Evolutionary conservation across 2,888 invertebrate genomes (phyloP), one percentile per base, ranked within the genome.

Genomic region (Agrotis ipsilon): DNA sequence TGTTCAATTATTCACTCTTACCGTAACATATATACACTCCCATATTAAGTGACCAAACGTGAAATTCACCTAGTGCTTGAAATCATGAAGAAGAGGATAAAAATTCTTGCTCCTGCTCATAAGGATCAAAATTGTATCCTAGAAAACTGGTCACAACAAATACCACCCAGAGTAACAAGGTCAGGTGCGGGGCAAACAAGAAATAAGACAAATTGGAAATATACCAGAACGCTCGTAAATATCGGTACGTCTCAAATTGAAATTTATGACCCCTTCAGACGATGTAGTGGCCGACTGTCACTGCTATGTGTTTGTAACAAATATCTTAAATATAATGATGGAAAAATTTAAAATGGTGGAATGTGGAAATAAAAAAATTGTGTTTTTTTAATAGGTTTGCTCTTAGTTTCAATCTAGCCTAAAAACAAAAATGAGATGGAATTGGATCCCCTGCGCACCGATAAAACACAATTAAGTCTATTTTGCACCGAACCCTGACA

Each of bases 211-310:
- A 57, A 74, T 82, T 78, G 48, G 63, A 73, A 64, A 58, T 43
- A 68, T 52, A 72, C 68, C 46, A 67, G 63, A 16, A 39, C 21
- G 46, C 43, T 79, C 74, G 67, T 82, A 82, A 80, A 82, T 74
- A 65, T 77, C 62, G 39, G 24, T 27, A 21, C 24, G 62, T 67
- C 66, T 55, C 55, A 62, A 78, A 81, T 71, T 81, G 59, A 62
- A 49, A 81, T 78, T 78, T 78, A 78, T 61, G 65, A 60, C 18
- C 18, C 24, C 60, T 62, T 48, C 54, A 54, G 46, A 48, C 49
- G 27, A 14, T 43, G 45, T 63, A n/a, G 32, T 21, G n/a, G 65
- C 39, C n/a, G 18, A 14, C 48, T 76, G 61, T 24, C 77, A 21
- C 45, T 59, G 45, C 39, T 13, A 19, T 49, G n/a, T 57, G 19